Evolutionary conservation across 2,888 invertebrate species (phyloP).

Genomic region (Oscheius sp.): DNA sequence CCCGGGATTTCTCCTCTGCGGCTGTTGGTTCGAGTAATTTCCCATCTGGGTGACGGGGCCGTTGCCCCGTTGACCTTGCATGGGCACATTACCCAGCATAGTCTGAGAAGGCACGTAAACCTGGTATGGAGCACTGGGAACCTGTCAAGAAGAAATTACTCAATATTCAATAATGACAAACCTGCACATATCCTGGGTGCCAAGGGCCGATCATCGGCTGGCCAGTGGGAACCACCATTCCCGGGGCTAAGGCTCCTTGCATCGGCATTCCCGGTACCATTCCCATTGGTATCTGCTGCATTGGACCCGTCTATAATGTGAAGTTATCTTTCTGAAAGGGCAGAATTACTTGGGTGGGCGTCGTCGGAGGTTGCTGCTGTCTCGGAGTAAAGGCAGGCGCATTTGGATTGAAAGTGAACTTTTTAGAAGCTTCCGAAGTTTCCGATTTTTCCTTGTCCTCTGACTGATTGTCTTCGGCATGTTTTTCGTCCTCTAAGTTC

Average conservation of each 20-base stretch:
- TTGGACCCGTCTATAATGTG: slow-evolving; percentile 4
- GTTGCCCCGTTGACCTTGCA: slow-evolving; percentile 17
- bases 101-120: slow-evolving; percentile 13
- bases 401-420: slow-evolving; percentile 61
- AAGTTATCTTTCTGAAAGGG: background rate
- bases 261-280: slow-evolving; percentile 12
- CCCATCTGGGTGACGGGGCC: background rate
- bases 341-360: slow-evolving; percentile 36
- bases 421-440: slow-evolving; percentile 19
- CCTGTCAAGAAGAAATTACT: background rate
- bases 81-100: slow-evolving; percentile 8
- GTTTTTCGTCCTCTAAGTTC: slow-evolving; percentile 14
- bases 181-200: slow-evolving; percentile 18
- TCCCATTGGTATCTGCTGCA: slow-evolving; percentile 26
- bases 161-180: background rate
- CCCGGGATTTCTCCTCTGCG: slow-evolving; percentile 13
- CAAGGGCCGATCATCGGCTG: slow-evolving; percentile 24
- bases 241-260: slow-evolving; percentile 14
- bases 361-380: slow-evolving; percentile 42
- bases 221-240: slow-evolving; percentile 12
- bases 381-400: slow-evolving; percentile 60
- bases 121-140: slow-evolving; percentile 10
- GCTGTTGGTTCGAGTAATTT: slow-evolving; percentile 7
- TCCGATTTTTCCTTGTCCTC: background rate
- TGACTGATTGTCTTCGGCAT: background rate